Base-by-base conservation (phyloP, 2,113 vertebrate species). In the Cyanocitta stelleri region DNA sequence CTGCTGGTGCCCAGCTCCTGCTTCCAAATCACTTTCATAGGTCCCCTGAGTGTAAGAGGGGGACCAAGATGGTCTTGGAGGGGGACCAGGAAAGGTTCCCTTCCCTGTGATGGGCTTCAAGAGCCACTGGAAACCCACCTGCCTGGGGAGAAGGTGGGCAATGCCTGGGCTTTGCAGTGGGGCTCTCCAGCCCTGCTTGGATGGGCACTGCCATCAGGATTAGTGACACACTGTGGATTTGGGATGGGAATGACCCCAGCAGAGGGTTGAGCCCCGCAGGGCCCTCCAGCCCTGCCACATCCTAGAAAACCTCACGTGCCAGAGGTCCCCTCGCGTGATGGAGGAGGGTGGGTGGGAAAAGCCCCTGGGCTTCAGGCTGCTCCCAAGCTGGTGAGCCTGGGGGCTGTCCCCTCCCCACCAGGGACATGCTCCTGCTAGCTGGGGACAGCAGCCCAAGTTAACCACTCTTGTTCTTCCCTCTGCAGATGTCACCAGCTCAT, bases 271-370 rank as follows among this genome's bases (percentile, higher is more conserved):
- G 32, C n/a, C 44, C 41, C 22, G 17, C 39, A 23, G 22, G 37
- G 41, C 39, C 35, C 39, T 75, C 41, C 37, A 82, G 54, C 43
- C 41, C n/a, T 52, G 32, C 48, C 43, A 7, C 27, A 13, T 59
- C 77, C 67, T 41, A 58, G 64, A 72, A 58, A 83, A 39, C 37
- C 56, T 44, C 80, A 5, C 0, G 0, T 79, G 77, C 29, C 4
- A 3, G 69, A 69, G 22, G 43, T 59, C 24, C 41, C n/a, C n/a
- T 77, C 0, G 0, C 2, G 2, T 54, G 59, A 24, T 1, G 2
- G n/a, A 75, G 49, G 41, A 91, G 23, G 23, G 46, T 54, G 41
- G 44, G 62, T 35, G 58, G 44, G 77, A 90, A 87, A 90, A 84
- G 37, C 44, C 61, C 39, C 35, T 26, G 39, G 24, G 48, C 52